Evolutionary conservation across 2,113 vertebrate species (phyloP).

Genomic region (Siniperca chuatsi): DNA sequence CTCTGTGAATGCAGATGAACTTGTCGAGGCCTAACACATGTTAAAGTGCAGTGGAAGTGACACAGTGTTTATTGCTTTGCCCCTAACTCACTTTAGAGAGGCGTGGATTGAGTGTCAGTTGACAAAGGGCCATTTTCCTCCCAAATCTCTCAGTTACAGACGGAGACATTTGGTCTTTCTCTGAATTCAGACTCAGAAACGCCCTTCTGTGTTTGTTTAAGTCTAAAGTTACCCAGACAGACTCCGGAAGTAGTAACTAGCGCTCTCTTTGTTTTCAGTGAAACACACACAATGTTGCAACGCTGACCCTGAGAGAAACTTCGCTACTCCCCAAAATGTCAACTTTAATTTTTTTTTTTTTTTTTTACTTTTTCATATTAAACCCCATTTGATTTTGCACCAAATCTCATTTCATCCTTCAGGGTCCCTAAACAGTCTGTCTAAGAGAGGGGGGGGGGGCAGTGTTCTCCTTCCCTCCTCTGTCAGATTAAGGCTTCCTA

Average conservation of each 20-base stretch:
- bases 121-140: conserved; percentile 55
- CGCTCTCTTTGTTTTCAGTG: neutral
- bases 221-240: conserved; percentile 29
- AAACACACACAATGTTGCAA: neutral
- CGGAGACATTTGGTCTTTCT: conserved; percentile 25
- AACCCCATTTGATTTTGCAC: conserved; percentile 18
- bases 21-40: conserved; percentile 35
- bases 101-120: conserved; percentile 49
- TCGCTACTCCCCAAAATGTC: conserved; percentile 14
- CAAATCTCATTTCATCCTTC: conserved; percentile 67
- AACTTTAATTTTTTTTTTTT: conserved; percentile 16
- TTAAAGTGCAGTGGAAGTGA: conserved; percentile 66
- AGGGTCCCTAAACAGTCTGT: conserved; percentile 47
- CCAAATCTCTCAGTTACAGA: conserved; percentile 48
- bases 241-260: neutral
- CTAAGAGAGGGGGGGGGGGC: neutral
- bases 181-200: conserved; percentile 5
- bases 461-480: conserved; percentile 32
- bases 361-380: conserved; percentile 40
- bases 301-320: conserved; percentile 9
- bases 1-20: conserved; percentile 42
- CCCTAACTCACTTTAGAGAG: conserved; percentile 46
- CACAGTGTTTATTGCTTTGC: conserved; percentile 68
- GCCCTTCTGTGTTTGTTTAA: conserved; percentile 23
- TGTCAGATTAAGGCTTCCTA: conserved; percentile 70